Base-by-base conservation (phyloP, 1,140 invertebrate species). In the Caenorhabditis inopinata region DNA sequence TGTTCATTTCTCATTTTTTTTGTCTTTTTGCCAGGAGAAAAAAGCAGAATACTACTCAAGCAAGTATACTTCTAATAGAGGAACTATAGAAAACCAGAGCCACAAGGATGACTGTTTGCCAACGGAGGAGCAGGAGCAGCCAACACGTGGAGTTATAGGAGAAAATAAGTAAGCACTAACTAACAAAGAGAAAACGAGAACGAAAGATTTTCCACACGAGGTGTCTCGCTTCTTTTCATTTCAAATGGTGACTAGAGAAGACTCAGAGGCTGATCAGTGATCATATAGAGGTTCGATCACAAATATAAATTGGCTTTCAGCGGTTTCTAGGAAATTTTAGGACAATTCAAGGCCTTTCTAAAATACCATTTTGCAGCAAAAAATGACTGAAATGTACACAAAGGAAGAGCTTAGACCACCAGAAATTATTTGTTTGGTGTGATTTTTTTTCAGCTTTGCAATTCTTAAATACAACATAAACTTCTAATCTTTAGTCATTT, bases 21-120 rank as follows among this genome's bases (percentile, higher is more conserved):
- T 68, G 35, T 68, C 3, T 29, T 27, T 6, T 29, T n/a, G 23
- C 18, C 11, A 21, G 32, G 9, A 53, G 49, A 53, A 53, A 25
- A 29, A 38, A 68, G 58, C 23, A 21, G 38, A 68, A 68, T 23
- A 53, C 21, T 12, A 7, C 38, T 35, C 11, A n/a, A 42, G 38
- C 6, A 4, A 32, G 2, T 16, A 68, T 4, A 21, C n/a, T n/a
- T n/a, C n/a, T n/a, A 68, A 68, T 21, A 38, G 58, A 38, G 58
- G 29, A 32, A 21, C 29, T 9, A 58, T 7, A 18, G 32, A 3
- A 51, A 25, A 32, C n/a, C n/a, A 32, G 58, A 68, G 58, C 58
- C 38, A 42, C 38, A 14, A 68, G 27, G n/a, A 68, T 68, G 58
- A 68, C 58, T 68, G 58, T 68, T 68, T 68, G 58, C 38, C 58